Evolutionary conservation across 2,797 vertebrate genomes (phyloP).

Genomic region (Urocyon cinereoargenteus): DNA sequence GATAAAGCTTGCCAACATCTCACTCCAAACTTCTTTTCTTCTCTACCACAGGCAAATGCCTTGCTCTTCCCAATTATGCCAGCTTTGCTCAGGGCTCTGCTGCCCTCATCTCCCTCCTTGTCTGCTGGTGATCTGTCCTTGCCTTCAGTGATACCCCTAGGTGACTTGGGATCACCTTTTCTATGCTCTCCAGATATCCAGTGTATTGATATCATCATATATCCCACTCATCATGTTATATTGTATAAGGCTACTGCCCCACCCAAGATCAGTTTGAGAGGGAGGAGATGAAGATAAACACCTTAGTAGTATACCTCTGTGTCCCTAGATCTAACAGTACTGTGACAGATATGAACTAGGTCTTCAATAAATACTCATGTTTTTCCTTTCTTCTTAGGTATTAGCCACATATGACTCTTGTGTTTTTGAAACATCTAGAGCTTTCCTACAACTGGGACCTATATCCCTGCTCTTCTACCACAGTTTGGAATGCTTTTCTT

Average conservation of each 20-base stretch:
- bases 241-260: fast-evolving
- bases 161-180: not conserved
- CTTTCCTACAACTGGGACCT: not conserved
- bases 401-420: not conserved
- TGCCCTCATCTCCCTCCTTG: not conserved
- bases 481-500: not conserved
- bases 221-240: not conserved
- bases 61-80: not conserved
- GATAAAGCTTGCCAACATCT: not conserved
- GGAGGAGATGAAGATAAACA: not conserved
- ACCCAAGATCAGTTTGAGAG: not conserved
- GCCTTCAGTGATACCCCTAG: not conserved
- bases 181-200: not conserved
- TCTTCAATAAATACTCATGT: not conserved
- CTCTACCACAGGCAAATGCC: not conserved
- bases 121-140: no score
- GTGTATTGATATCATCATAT: not conserved
- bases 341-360: not conserved
- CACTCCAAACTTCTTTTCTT: not conserved
- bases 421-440: not conserved
- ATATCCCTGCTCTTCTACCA: not conserved
- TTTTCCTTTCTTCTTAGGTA: not conserved
- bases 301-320: not conserved
- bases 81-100: not conserved
- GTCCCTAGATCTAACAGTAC: not conserved